These are phyloP conservation scores for Castor canadensis DNA, from an alignment of 2,113 vertebrate species.

Conservation along the genomic window DNA sequence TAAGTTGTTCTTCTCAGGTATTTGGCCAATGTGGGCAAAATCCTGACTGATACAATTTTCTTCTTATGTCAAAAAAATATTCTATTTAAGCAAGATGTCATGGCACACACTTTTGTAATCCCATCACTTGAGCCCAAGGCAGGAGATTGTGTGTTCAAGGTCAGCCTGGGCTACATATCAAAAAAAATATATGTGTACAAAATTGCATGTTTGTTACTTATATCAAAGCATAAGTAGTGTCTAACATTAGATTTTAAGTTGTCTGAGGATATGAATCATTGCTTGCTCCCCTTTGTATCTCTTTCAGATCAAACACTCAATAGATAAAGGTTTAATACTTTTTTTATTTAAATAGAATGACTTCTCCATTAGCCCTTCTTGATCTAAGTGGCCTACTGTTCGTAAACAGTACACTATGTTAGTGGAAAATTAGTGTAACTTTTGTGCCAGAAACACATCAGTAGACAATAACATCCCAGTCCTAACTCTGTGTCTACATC, in stretches of 20 bases:
- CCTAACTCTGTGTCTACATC: neutral
- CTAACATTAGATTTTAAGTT: neutral
- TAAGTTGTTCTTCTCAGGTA: too few species aligned
- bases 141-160: neutral
- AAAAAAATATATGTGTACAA: neutral
- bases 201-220: neutral
- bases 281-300: neutral
- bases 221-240: neutral
- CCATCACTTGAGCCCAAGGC: neutral
- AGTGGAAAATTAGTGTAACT: neutral
- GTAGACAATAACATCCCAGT: neutral
- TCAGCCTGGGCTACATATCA: neutral
- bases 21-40: too few species aligned
- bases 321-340: neutral
- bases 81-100: neutral
- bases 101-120: neutral
- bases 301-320: neutral
- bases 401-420: neutral
- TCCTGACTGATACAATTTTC: neutral
- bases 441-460: conserved; percentile 5
- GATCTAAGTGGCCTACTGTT: neutral
- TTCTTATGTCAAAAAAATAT: conserved; percentile 12
- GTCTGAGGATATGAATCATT: neutral
- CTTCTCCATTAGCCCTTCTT: neutral
- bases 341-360: neutral